A percentile compares a stretch with the other conserved stretches of the same genome.
These are phyloP conservation scores for Stenotaenia linearis DNA, from an alignment of 2,888 invertebrate species.

Conservation along the genomic window DNA sequence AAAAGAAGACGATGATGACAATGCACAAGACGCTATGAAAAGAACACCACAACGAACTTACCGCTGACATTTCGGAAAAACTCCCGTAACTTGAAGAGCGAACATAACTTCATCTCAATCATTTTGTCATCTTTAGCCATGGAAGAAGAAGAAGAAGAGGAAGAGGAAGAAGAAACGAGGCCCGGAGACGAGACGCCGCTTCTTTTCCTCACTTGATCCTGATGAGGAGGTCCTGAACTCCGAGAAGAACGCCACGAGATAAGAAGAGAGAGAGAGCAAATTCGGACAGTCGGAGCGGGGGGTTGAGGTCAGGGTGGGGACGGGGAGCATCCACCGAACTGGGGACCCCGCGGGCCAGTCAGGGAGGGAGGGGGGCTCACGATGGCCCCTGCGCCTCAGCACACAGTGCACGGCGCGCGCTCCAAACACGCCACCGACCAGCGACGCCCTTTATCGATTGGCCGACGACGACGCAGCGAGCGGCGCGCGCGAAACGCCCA, in stretches of 20 bases:
- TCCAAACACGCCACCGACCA: constrained; percentile 26
- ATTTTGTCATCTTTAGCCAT: constrained; percentile 34
- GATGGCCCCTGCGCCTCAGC: constrained; percentile 23
- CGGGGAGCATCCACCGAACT: neutral
- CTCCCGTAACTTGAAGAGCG: constrained; percentile 33
- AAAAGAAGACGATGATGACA: neutral
- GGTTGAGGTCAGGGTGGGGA: neutral
- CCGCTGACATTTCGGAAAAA: constrained; percentile 34
- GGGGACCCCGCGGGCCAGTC: constrained; percentile 1
- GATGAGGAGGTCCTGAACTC: constrained; percentile 2
- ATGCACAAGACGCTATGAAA: constrained; percentile 9
- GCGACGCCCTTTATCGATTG: constrained; percentile 26
- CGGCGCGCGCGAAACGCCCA: constrained; percentile 26
- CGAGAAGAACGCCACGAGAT: constrained; percentile 27
- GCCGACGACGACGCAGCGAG: constrained; percentile 26
- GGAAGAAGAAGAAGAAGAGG: constrained; percentile 31
- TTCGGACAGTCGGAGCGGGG: neutral
- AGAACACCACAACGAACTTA: constrained; percentile 29
- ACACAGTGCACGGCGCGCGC: constrained; percentile 26
- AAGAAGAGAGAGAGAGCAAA: constrained; percentile 4
- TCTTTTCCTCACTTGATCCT: constrained; percentile 17
- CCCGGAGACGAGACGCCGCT: constrained; percentile 17
- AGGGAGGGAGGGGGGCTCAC: constrained; percentile 28
- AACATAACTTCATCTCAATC: constrained; percentile 34
- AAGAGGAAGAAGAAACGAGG: constrained; percentile 30